Evolutionary conservation across 2,888 invertebrate species (phyloP).

Genomic region (Halocaridina rubra): DNA sequence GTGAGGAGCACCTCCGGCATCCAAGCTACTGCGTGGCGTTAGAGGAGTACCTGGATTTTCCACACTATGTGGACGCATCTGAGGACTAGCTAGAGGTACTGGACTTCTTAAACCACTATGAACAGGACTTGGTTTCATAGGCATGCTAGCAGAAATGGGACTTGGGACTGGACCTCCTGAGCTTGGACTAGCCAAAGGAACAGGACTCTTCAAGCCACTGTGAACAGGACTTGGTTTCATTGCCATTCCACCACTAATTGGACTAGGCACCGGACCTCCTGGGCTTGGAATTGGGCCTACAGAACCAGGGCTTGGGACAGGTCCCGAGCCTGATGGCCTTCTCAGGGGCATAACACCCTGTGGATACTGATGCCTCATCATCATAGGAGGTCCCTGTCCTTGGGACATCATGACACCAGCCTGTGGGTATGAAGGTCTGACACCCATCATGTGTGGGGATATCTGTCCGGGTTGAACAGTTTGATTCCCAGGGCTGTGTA

Average conservation of each 20-base stretch:
- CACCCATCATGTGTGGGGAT: conserved; percentile 57
- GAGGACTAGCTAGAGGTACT: conserved; percentile 53
- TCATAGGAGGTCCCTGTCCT: conserved; percentile 50
- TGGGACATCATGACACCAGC: conserved; percentile 49
- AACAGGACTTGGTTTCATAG: conserved; percentile 58
- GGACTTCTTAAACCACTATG: conserved; percentile 58
- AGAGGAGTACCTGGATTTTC: conserved; percentile 58
- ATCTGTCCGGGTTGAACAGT: conserved; percentile 44
- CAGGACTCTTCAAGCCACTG: conserved; percentile 58
- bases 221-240: conserved; percentile 62
- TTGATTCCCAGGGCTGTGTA: conserved; percentile 51
- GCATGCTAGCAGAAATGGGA: conserved; percentile 39
- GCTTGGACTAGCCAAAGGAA: conserved; percentile 54
- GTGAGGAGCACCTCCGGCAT: conserved; percentile 42
- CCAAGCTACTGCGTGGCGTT: conserved; percentile 48
- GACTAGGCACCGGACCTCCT: conserved; percentile 54
- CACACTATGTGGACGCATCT: conserved; percentile 50
- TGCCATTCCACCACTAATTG: conserved; percentile 44
- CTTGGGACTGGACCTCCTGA: conserved; percentile 50
- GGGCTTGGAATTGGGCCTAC: conserved; percentile 46
- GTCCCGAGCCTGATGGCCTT: conserved; percentile 57
- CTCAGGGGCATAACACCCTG: conserved; percentile 57
- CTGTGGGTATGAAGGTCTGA: conserved; percentile 49
- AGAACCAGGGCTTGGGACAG: conserved; percentile 57
- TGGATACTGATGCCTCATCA: conserved; percentile 58